These are phyloP conservation scores for Drosophila tripunctata DNA, from an alignment of 2,888 invertebrate genomes.

Conservation along the genomic window DNA sequence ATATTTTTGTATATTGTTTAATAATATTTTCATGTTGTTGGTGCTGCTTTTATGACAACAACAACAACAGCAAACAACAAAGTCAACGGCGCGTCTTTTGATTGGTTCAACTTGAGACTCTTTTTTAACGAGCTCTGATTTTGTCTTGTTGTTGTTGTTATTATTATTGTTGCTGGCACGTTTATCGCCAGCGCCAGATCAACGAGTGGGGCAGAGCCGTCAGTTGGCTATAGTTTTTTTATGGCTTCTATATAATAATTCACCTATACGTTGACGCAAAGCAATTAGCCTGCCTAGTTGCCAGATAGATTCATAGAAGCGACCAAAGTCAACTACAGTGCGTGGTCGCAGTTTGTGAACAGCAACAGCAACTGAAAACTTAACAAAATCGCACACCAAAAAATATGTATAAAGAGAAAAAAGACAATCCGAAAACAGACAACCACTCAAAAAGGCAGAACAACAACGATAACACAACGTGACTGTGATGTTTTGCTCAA, in stretches of 20 bases:
- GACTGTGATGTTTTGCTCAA: slow-evolving; percentile 77
- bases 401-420: slow-evolving; percentile 1
- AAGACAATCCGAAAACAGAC: slow-evolving; percentile 5
- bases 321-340: slow-evolving; percentile 29
- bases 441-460: not conserved
- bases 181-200: slow-evolving; percentile 63
- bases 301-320: slow-evolving; percentile 64
- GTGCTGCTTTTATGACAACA: slow-evolving; percentile 58
- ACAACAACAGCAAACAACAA: slow-evolving; percentile 36
- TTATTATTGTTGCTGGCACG: slow-evolving; percentile 31
- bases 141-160: slow-evolving; percentile 33
- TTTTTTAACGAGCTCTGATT: slow-evolving; percentile 77
- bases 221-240: slow-evolving; percentile 63
- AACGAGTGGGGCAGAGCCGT: slow-evolving; percentile 58
- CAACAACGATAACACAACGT: slow-evolving; percentile 59
- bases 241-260: slow-evolving; percentile 77
- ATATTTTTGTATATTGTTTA: slow-evolving; percentile 24
- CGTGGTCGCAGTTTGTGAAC: slow-evolving; percentile 48
- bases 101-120: slow-evolving; percentile 65
- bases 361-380: too few species aligned
- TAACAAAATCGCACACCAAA: slow-evolving; percentile 36
- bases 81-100: slow-evolving; percentile 70
- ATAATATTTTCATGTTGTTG: slow-evolving; percentile 55
- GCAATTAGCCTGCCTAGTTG: slow-evolving; percentile 71
- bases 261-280: slow-evolving; percentile 73